Base-by-base conservation (phyloP, 2,888 invertebrate species). In the Dryocosmus kuriphilus region DNA sequence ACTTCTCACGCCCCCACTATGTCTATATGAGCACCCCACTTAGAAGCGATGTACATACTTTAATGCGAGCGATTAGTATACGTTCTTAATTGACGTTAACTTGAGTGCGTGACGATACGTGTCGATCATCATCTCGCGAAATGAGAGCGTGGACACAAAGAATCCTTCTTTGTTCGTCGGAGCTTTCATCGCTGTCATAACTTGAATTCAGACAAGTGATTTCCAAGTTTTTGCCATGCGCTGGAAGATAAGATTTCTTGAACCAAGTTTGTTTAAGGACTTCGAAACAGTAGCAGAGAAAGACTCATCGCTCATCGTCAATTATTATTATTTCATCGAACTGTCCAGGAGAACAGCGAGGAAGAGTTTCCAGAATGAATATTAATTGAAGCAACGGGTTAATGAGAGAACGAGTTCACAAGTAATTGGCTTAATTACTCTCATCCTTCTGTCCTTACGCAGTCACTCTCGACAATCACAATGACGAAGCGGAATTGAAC, bases 1-100 rank as follows among this genome's bases (percentile, higher is more conserved):
- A 90, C 90, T 91, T 91, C 91, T 91, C 91, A 91, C 91, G 91
- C 91, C 91, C 91, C 90, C 90, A 88, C 88, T 87, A 88, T 88
- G 86, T 88, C 88, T 86, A 83, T 86, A 83, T 85, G 86, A 88
- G 88, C 89, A 90, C 89, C 89, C 89, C 89, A 90, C 90, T 90
- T 90, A 89, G 88, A 87, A 86, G 87, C 86, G 85, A 83, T 84
- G 85, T 86, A 88, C 88, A 87, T 88, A 88, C 86, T 86, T 88
- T 87, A 89, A 88, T 86, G 86, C 88, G 88, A 83, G 85, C 90
- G 90, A 90, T 90, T 90, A 90, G 90, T 88, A 88, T 89, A 88
- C 88, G 87, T 86, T 88, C 90, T 89, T 91, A 91, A 91, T 91
- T 91, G 89, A 90, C 86, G 88, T 86, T 88, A 89, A 88, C 88